These are phyloP conservation scores for Stenurella melanura DNA, from an alignment of 2,888 invertebrate genomes.

Conservation along the genomic window DNA sequence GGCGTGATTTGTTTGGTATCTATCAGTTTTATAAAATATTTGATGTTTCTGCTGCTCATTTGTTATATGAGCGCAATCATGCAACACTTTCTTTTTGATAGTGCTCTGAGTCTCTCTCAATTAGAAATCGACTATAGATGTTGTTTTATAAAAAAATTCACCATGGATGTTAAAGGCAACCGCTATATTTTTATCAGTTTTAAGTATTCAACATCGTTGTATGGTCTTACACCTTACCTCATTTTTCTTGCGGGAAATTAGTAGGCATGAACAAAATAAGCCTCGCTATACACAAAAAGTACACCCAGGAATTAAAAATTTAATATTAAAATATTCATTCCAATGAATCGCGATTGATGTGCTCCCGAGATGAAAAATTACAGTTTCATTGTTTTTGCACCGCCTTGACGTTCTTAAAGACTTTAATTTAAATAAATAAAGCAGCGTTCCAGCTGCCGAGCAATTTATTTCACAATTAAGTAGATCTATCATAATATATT, in stretches of 20 bases:
- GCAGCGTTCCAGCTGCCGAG: not conserved
- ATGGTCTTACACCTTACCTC: no score
- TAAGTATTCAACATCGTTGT: no score
- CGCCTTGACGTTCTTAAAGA: slow-evolving; percentile 5
- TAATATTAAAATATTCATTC: slow-evolving; percentile 25
- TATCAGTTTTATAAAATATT: no score
- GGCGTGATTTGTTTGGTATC: no score
- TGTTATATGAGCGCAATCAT: no score
- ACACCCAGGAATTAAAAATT: slow-evolving; percentile 3
- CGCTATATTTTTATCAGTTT: no score
- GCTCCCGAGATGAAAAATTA: slow-evolving; percentile 27
- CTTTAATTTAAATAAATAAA: slow-evolving; percentile 39
- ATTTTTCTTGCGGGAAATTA: not conserved
- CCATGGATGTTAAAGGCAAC: no score
- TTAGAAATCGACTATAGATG: no score
- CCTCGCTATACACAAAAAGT: not conserved
- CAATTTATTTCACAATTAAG: slow-evolving; percentile 40
- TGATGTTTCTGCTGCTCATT: no score
- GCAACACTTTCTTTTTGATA: no score
- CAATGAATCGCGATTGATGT: slow-evolving; percentile 16
- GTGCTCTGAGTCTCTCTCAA: no score
- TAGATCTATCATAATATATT: slow-evolving; percentile 26
- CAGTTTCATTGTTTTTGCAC: slow-evolving; percentile 18
- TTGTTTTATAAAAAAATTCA: no score
- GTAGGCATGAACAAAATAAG: not conserved